Conservation (phyloP, 2,113 vertebrate species). For the Craseonycteris thonglongyai region DNA sequence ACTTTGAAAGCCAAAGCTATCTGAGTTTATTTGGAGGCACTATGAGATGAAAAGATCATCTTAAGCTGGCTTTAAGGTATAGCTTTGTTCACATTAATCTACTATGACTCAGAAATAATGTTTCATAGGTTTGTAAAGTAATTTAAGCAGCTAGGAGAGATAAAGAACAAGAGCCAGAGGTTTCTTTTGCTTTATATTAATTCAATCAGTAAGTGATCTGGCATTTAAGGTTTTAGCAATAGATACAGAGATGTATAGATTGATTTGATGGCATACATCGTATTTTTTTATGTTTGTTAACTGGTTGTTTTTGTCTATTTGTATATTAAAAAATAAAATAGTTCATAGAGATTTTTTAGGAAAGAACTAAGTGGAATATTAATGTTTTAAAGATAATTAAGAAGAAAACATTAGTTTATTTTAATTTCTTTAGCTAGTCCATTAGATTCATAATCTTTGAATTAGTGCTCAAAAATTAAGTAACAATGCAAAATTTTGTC, state of each 20-base stretch:
- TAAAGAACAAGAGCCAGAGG: not conserved
- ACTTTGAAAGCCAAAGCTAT: conserved; percentile 10
- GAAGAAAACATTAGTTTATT: not conserved
- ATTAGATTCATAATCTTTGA: not conserved
- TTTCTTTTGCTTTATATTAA: conserved; percentile 8
- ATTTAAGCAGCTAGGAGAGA: not conserved
- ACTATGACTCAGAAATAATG: not conserved
- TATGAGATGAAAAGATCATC: not conserved
- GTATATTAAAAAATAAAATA: not conserved
- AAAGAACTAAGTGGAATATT: not conserved
- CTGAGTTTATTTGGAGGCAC: not conserved
- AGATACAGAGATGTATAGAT: not conserved
- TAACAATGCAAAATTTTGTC: not conserved
- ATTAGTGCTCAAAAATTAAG: not conserved
- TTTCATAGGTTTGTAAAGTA: conserved; percentile 34
- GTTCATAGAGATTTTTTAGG: not conserved
- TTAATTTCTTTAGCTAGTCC: not conserved
- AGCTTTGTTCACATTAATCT: conserved; percentile 12
- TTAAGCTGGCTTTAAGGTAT: conserved; percentile 25
- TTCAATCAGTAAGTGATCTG: not conserved
- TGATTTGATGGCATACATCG: not conserved
- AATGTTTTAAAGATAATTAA: not conserved
- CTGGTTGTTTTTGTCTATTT: not conserved
- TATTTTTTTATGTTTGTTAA: not conserved
- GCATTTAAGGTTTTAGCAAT: not conserved